Evolutionary conservation across 23 tunicate genomes (phyloP).

Genomic region (Styela clava): DNA sequence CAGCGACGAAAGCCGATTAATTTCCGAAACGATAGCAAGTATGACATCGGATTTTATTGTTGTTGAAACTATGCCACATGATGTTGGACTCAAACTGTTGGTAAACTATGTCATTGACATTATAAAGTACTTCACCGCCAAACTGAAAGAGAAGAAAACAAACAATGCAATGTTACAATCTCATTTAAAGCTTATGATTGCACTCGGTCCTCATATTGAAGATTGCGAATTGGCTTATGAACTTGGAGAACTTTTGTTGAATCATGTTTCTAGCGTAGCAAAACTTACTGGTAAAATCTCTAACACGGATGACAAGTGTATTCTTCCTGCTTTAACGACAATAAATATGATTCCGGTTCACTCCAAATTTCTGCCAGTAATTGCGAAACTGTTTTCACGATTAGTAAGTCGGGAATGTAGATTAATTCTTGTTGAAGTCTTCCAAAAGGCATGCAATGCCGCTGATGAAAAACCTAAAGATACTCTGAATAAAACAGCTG

Average conservation of each 20-base stretch:
- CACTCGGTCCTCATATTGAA: slow-evolving; percentile 5
- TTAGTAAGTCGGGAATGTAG: slow-evolving; percentile 45
- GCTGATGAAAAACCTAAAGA: slow-evolving; percentile 1
- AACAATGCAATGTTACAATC: neutral
- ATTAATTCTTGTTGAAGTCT: slow-evolving; percentile 38
- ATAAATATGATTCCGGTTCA: slow-evolving; percentile 34
- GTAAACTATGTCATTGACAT: neutral
- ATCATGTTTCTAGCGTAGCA: slow-evolving; percentile 33
- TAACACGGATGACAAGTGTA: slow-evolving; percentile 5
- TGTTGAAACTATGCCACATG: neutral
- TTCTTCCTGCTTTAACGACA: slow-evolving; percentile 34
- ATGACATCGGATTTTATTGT: neutral
- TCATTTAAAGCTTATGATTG: slow-evolving; percentile 6
- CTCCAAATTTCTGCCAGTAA: slow-evolving; percentile 26
- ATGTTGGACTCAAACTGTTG: slow-evolving; percentile 6
- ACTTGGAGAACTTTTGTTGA: slow-evolving; percentile 52
- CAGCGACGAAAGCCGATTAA: neutral
- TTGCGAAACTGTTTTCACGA: slow-evolving; percentile 53
- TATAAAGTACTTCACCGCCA: slow-evolving; percentile 14
- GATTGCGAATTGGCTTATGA: slow-evolving; percentile 31
- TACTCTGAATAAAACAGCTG: neutral
- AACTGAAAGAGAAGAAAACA: slow-evolving; percentile 6
- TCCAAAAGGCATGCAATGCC: slow-evolving; percentile 30
- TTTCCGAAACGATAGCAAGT: neutral
- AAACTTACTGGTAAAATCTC: neutral